Percentiles rank a stretch among this genome's conserved stretches.
Evolutionary conservation across 1,140 invertebrate species (phyloP).

Genomic region (Centruroides sculpturatus): DNA sequence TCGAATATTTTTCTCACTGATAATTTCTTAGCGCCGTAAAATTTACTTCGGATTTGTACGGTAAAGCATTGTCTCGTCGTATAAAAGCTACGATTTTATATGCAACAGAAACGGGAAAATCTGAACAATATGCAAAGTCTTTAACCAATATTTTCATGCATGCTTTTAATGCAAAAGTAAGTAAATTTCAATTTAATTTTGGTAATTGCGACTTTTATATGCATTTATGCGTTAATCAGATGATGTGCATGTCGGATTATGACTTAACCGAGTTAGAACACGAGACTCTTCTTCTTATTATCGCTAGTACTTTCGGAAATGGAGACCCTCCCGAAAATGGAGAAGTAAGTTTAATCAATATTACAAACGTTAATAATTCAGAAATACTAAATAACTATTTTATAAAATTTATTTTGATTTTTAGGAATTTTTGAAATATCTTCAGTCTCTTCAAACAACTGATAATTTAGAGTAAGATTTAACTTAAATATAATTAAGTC

Average conservation of each 20-base stretch:
- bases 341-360: conserved; percentile 32
- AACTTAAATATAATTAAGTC: no score
- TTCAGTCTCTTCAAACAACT: no score
- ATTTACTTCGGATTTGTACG: conserved; percentile 90
- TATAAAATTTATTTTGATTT: no score
- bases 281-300: conserved; percentile 74
- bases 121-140: conserved; percentile 83
- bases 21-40: conserved; percentile 70
- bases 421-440: no score
- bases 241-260: conserved; percentile 77
- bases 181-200: conserved; percentile 64
- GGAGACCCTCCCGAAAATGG: conserved; percentile 95
- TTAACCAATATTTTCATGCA: conserved; percentile 78
- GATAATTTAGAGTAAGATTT: no score
- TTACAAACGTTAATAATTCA: no score
- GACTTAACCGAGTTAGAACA: conserved; percentile 86
- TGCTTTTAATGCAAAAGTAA: conserved; percentile 82
- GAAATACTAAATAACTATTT: no score
- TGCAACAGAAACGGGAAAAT: conserved; percentile 89
- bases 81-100: conserved; percentile 88
- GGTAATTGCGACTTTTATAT: conserved; percentile 35
- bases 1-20: conserved; percentile 45
- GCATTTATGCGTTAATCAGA: conserved; percentile 35
- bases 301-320: conserved; percentile 91
- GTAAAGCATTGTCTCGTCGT: conserved; percentile 70